Evolutionary conservation across 2,113 vertebrate species (phyloP).

Genomic region (Terrapene triunguis): DNA sequence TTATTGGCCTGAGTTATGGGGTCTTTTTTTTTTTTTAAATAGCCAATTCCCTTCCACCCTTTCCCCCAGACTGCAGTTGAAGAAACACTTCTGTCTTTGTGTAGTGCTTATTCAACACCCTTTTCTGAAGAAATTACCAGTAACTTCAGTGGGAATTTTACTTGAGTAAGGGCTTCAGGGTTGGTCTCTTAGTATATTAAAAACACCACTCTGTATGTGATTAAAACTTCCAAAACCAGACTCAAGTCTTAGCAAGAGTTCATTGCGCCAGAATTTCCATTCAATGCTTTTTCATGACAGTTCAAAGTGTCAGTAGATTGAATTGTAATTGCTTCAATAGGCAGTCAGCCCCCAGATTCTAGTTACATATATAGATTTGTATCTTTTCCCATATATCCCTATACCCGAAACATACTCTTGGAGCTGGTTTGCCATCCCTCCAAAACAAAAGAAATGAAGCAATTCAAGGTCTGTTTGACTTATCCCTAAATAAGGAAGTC

Average conservation of each 20-base stretch:
- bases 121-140: background rate
- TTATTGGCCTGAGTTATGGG: too few species aligned
- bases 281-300: background rate
- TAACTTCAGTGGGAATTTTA: background rate
- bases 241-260: background rate
- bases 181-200: background rate
- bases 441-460: too few species aligned
- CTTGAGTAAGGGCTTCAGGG: background rate
- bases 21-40: too few species aligned
- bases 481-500: background rate
- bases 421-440: too few species aligned
- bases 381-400: too few species aligned
- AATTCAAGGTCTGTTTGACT: too few species aligned
- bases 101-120: background rate
- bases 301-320: background rate
- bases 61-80: too few species aligned
- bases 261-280: background rate
- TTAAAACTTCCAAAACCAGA: slow-evolving; percentile 7
- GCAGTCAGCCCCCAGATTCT: background rate
- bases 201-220: background rate
- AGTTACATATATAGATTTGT: too few species aligned
- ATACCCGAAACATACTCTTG: too few species aligned
- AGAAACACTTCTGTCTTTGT: background rate
- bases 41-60: too few species aligned
- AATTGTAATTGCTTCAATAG: background rate